phyloP scores from a whole-genome alignment of 2,888 invertebrate species.

The Bibio marci region DNA sequence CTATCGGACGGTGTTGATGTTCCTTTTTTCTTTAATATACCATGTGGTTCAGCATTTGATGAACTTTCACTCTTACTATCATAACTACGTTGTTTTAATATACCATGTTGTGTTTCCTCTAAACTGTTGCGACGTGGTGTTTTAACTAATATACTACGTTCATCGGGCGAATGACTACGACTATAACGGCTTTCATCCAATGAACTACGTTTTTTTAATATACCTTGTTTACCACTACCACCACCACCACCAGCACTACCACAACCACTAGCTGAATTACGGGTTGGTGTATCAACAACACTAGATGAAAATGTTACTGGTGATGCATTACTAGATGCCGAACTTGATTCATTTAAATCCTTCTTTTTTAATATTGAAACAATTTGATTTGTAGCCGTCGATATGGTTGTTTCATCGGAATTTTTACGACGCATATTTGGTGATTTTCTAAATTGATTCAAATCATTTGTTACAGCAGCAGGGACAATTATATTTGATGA shows the following conservation, averaged over 20 bases:
- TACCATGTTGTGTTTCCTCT: conserved; percentile 40
- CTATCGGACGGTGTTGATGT: conserved; percentile 27
- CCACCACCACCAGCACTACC: conserved; percentile 30
- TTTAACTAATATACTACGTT: conserved; percentile 26
- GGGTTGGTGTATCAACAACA: conserved; percentile 47
- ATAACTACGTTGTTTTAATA: conserved; percentile 61
- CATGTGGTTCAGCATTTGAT: conserved; percentile 48
- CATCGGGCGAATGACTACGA: conserved; percentile 29
- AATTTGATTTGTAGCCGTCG: conserved; percentile 29
- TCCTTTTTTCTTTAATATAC: conserved; percentile 49
- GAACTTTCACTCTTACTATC: conserved; percentile 48
- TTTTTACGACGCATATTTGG: conserved; percentile 23
- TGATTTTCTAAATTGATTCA: conserved; percentile 11
- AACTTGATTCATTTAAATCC: conserved; percentile 31
- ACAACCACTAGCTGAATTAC: conserved; percentile 33
- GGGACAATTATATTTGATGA: not conserved
- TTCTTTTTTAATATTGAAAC: conserved; percentile 57
- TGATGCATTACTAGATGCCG: conserved; percentile 37
- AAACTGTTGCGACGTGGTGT: conserved; percentile 27
- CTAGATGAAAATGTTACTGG: conserved; percentile 69
- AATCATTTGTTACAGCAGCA: not conserved
- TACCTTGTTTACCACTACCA: conserved; percentile 47
- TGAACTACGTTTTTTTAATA: conserved; percentile 67
- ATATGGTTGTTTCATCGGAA: conserved; percentile 31
- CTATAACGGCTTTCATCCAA: conserved; percentile 46